Evolutionary conservation across 1,140 invertebrate species (phyloP).

Genomic region (Trachymyrmex cornetzi): DNA sequence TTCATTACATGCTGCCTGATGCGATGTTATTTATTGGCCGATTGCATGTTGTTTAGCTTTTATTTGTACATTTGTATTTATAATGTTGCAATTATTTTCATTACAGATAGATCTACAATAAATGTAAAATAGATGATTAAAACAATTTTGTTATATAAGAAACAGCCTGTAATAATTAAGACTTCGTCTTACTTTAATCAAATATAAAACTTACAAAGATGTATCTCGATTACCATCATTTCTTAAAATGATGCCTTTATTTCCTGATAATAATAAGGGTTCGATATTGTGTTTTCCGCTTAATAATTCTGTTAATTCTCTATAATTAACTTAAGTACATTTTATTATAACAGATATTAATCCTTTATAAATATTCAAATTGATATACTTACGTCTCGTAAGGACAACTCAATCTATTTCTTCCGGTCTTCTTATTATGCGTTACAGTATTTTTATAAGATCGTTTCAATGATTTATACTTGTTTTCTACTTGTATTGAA

Average conservation of each 20-base stretch:
- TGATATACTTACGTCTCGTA: neutral
- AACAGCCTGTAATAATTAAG: too few species aligned
- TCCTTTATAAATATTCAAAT: neutral
- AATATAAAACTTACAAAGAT: too few species aligned
- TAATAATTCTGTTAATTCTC: conserved; percentile 2
- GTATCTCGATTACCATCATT: neutral
- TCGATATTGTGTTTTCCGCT: neutral
- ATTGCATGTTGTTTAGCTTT: too few species aligned
- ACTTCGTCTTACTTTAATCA: too few species aligned
- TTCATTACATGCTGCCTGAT: too few species aligned
- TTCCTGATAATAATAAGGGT: conserved; percentile 7
- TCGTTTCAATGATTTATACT: conserved; percentile 12
- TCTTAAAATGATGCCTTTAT: neutral
- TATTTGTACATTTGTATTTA: too few species aligned
- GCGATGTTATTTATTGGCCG: too few species aligned
- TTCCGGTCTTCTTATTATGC: neutral
- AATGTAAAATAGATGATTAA: too few species aligned
- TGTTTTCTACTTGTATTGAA: neutral
- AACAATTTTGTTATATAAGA: too few species aligned
- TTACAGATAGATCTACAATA: too few species aligned
- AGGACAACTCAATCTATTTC: neutral
- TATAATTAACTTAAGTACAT: neutral
- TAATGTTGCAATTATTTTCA: too few species aligned
- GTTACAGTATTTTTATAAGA: neutral
- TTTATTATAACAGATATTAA: conserved; percentile 4